Evolutionary conservation across 2,888 invertebrate genomes (phyloP), one percentile per base, ranked within the genome.

Genomic region (Diogma glabrata): DNA sequence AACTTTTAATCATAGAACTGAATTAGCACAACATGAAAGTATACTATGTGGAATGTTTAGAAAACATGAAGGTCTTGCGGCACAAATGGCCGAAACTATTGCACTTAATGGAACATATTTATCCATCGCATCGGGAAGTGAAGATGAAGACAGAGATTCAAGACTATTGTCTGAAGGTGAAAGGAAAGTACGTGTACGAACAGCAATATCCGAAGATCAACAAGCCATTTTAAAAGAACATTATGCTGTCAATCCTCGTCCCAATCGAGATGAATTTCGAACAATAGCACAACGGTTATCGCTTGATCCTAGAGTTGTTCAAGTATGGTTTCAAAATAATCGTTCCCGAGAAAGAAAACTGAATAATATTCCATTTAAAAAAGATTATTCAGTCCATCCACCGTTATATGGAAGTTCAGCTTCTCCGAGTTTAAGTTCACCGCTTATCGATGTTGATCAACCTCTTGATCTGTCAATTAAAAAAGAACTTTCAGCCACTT

Each of bases 301-400:
- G 50, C 81, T 84, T 60, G 84, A 84, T 51, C 82, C 84, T 38
- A 74, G 89, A 52, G 88, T 89, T 2, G 87, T 88, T 4, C 85
- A 94, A 74, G 95, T 94, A 6, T 95, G 95, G 94, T 95, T 95
- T 67, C 95, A 95, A 72, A 95, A 95, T 67, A 90, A 89, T 57
- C 78, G 94, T 56, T 94, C 94, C 0, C 77, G 92, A 50, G 91
- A 91, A 63, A 79, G 92, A 46, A 78, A 90, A 58, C 67, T 79
- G 70, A 75, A 75, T 30, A 74, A 70, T 55, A 61, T 65, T 45
- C 65, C 71, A 4, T 46, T 46, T 26, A 46, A 24, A 16, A 46
- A 46, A 24, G 23, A 46, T 9, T 46, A n/a, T 24, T 24, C 46
- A 26, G 16, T 24, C 8, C 46, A 46, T 16, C 46, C 23, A n/a